Base-by-base conservation (phyloP, 2,113 vertebrate species). In the Elephas maximus region DNA sequence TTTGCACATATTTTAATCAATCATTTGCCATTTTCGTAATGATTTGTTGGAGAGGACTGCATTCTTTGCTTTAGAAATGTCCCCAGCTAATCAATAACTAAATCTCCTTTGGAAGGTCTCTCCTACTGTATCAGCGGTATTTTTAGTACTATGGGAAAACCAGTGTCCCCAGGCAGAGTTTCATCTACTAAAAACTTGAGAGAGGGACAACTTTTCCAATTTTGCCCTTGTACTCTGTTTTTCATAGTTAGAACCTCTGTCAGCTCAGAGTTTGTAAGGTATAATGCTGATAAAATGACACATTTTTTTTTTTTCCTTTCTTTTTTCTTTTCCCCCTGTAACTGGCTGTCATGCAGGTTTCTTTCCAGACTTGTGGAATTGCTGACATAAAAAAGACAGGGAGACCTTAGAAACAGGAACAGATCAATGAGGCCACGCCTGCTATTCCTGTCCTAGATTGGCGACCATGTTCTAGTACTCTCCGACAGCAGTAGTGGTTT, bases 321-420 rank as follows among this genome's bases (percentile, higher is more conserved):
- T 1, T 8, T 53, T 88, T 92, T 79, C 44, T 91, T 81, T 69
- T n/a, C 85, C 21, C 24, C 76, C 4, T 60, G 60, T 82, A 83
- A 33, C 60, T 74, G 6, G 57, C 44, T 89, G 23, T 73, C 60
- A 77, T 65, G 44, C 6, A 60, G 51, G 44, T 45, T 78, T 89
- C 74, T 78, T 48, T 65, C 57, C 33, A 67, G 79, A 69, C 8
- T 76, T 81, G 24, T 69, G 18, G 67, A 92, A 91, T 33, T 85
- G 73, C 73, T 93, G 83, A 81, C 83, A 78, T 88, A 85, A 95
- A 77, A 93, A 91, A 77, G n/a, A 26, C 30, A 73, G 69, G 82
- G 44, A 92, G 45, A 71, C 5, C 41, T 67, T 45, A 53, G 62
- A 37, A 53, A 26, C 60, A 82, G 69, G 67, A 67, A 5, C 20